Evolutionary conservation across 2,797 vertebrate genomes (phyloP), one percentile per base, ranked within the genome.

Genomic region (Pipistrellus pipistrellus): DNA sequence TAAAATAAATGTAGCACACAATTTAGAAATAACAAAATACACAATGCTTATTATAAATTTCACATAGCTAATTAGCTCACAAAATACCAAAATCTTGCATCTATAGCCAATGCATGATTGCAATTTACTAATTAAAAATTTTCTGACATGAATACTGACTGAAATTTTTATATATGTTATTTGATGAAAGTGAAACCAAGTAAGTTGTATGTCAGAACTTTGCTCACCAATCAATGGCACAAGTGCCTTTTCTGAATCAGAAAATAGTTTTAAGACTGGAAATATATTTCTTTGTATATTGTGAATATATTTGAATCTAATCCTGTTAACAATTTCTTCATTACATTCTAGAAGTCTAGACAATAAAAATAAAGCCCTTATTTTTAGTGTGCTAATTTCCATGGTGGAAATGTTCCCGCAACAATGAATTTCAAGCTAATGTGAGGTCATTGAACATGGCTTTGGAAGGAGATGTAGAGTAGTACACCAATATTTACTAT

Each of bases 191-290:
- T 72, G 30, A 78, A 88, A 64, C 20, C 35, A 77, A 78, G 7
- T 64, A 46, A 83, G 20, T 38, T 78, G 10, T 25, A 30, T n/a
- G 48, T 66, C 30, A 84, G 64, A 78, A 84, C 23, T 64, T 27
- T 27, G 15, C n/a, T 90, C 25, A 73, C 68, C 46, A 64, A 30
- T 71, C 32, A 77, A 27, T 66, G 14, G 38, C 8, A 35, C 23
- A 72, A n/a, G 38, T 20, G 57, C 73, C 23, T 66, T 64, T 20
- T 4, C 2, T 75, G 48, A 80, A 73, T 2, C n/a, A 55, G 46
- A 73, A 90, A 85, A 90, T 20, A 81, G 38, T 80, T 38, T 73
- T 46, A 81, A 86, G 66, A n/a, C n/a, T 90, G 17, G 13, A 71
- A 78, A 8, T 53, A 38, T 62, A 38, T 73, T 68, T 53, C 46